A percentile compares a stretch with the other conserved stretches of the same genome.
phyloP scores from a whole-genome alignment of 2,113 vertebrate species.

The Rostratula benghalensis region DNA sequence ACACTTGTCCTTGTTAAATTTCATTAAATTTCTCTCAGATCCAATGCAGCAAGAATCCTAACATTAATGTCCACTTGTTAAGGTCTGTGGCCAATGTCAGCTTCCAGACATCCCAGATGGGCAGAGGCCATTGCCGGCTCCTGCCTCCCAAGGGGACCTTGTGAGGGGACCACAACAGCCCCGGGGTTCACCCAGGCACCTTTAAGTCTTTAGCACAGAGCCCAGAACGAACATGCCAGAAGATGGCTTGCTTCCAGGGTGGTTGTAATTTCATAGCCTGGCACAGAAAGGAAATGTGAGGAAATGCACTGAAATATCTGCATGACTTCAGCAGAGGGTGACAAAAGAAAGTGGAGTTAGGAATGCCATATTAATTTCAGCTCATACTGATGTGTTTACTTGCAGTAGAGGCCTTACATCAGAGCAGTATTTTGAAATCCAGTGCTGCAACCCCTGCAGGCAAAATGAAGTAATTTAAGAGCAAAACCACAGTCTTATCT shows the following conservation, averaged over 20 bases:
- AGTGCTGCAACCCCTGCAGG: neutral
- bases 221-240: rapidly evolving
- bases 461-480: neutral
- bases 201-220: neutral
- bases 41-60: neutral
- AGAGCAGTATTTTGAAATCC: neutral
- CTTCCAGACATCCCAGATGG: neutral
- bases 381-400: neutral
- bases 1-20: too few species aligned
- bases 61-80: rapidly evolving
- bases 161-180: neutral
- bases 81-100: neutral
- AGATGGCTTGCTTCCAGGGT: neutral
- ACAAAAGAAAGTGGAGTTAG: neutral
- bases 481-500: constrained; percentile 5
- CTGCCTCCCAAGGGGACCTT: neutral
- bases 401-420: neutral
- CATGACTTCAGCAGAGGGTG: neutral
- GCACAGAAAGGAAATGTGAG: neutral
- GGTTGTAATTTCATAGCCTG: neutral
- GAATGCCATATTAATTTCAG: neutral
- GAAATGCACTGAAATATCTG: neutral
- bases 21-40: too few species aligned
- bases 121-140: neutral
- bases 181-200: neutral